Evolutionary conservation across 2,113 vertebrate genomes (phyloP), one percentile per base, ranked within the genome.

Genomic region (Trematomus loennbergii): DNA sequence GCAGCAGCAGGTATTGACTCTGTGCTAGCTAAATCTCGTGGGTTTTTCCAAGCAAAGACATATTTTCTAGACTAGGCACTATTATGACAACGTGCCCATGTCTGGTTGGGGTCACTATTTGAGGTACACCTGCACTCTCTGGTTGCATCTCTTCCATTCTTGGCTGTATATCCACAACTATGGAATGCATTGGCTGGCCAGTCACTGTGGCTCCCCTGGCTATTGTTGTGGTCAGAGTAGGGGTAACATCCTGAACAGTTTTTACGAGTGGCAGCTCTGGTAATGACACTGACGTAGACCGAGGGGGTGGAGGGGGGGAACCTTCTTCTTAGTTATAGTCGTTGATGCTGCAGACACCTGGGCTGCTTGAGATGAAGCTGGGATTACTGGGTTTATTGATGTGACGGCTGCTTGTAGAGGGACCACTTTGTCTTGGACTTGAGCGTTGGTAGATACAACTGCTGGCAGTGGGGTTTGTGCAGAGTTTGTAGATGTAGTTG

Each of bases 31-130:
- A 65, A 54, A 68, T 86, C 64, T 71, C 91, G 82, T 54, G 50
- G n/a, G 50, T 73, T 75, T 91, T 81, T 65, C 80, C 78, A 58
- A 77, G 52, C 18, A 72, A 8, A 79, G 84, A 75, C 48, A 63
- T 68, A 22, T 88, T 93, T 88, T 95, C 93, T 54, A 79, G 63
- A 90, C 95, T 95, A 71, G 96, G 91, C 53, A 97, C 91, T 81
- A 92, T 93, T 82, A 96, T 90, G 22, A 93, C 80, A 79, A 93
- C 62, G 91, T 94, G 94, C 45, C 95, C 93, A 60, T 90, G 83
- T 80, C 81, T 90, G 54, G 82, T 88, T 87, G 90, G 89, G 17
- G 90, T 89, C 33, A 91, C 70, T 16, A 84, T 63, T 58, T 92
- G 89, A 72, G 93, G 79, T 68, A 78, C 75, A 82, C 62, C 66